Evolutionary conservation across 2,113 vertebrate species (phyloP), one percentile per base, ranked within the genome.

Genomic region (Peromyscus polionotus): DNA sequence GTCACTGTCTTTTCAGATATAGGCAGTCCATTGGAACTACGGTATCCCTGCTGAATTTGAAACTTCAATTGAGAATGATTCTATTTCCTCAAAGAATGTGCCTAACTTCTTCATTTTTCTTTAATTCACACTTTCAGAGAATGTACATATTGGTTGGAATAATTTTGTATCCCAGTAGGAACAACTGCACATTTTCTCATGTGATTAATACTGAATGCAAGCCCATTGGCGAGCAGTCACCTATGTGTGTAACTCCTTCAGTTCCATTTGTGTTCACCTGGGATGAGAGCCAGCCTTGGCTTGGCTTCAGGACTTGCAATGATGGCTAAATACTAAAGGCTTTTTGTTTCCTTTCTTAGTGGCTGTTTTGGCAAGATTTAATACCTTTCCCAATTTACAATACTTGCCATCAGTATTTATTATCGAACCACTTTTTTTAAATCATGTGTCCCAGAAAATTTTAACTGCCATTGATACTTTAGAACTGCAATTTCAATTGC

Each of bases 161-260:
- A 92, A 85, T 95, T 96, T 72, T 89, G 73, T 65, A 94, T 95
- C 93, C 88, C 94, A 88, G 20, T 20, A 93, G 76, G 59, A 97
- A 67, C 85, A 98, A 97, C 95, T 98, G 95, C 8, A 92, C 39
- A 54, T 97, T 97, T 97, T 88, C 97, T 97, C 83, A 72, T 76
- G 93, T 61, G 48, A 81, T 61, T 84, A 70, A 92, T 95, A 80
- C 45, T 57, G 42, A 75, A 85, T 45, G 72, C 9, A 92, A 89
- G 19, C 48, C 39, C 95, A 87, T 86, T 93, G 93, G 51, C 94
- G 83, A 97, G 42, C 61, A 88, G 68, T 90, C 94, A 95, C 61
- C 28, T 45, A 42, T 42, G n/a, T 33, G 57, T 93, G 31, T 72
- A 97, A 97, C 91, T 96, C 80, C 22, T 97, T 96, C 96, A 88